Percentiles rank a stretch among this genome's conserved stretches.
These are phyloP conservation scores for Montifringilla adamsi DNA, from an alignment of 2,113 vertebrate species.

Conservation along the genomic window DNA sequence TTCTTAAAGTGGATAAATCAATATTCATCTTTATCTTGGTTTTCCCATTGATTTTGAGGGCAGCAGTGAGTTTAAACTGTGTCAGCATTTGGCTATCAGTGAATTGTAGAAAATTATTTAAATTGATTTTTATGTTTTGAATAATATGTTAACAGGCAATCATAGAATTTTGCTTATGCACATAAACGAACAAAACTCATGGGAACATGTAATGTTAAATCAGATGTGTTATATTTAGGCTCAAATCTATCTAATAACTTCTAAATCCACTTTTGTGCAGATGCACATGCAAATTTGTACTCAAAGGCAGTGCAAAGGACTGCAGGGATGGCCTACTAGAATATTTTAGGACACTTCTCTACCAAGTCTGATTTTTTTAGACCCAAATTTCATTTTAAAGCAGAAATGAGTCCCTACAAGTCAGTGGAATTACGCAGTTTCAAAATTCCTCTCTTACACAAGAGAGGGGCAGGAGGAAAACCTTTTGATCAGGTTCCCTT, in stretches of 20 bases:
- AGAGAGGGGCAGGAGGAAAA: neutral
- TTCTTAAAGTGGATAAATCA: neutral
- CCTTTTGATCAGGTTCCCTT: neutral
- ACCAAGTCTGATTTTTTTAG: neutral
- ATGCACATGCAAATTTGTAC: neutral
- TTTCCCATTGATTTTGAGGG: neutral
- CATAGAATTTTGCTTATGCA: constrained; percentile 15
- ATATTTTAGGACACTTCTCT: neutral
- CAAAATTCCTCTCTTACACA: neutral
- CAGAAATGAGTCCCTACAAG: neutral
- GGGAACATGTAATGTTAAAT: constrained; percentile 4
- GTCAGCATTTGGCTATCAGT: constrained; percentile 26
- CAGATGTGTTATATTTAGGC: neutral
- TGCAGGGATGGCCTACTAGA: neutral
- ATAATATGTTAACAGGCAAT: constrained; percentile 14
- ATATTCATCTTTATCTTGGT: neutral
- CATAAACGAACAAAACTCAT: constrained; percentile 9
- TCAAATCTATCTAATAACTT: constrained; percentile 1
- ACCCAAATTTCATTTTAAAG: neutral
- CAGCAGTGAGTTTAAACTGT: neutral
- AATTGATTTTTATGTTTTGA: constrained; percentile 53
- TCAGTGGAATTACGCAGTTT: neutral
- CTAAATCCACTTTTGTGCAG: neutral
- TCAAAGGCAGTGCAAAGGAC: neutral
- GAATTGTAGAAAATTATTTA: constrained; percentile 23